Percentiles rank a stretch among this genome's conserved stretches.
These are phyloP conservation scores for Dinoponera quadriceps DNA, from an alignment of 1,140 invertebrate genomes.

Conservation along the genomic window DNA sequence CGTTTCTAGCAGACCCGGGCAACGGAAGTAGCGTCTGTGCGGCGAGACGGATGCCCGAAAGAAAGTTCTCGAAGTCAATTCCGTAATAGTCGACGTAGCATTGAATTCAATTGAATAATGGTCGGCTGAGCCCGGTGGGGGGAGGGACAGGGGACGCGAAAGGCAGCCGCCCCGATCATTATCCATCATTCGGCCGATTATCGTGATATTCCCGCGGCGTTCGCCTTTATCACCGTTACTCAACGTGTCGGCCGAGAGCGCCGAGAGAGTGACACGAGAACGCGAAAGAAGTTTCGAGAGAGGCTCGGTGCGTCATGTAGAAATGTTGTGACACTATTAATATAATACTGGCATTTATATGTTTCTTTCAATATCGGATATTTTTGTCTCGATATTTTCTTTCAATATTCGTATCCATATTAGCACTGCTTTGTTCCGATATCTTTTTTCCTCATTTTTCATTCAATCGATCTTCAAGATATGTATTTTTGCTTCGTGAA, in stretches of 20 bases:
- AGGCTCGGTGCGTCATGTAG: neutral
- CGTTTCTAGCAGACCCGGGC: conserved; percentile 52
- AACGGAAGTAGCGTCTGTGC: conserved; percentile 77
- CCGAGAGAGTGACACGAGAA: conserved; percentile 64
- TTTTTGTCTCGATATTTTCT: no score
- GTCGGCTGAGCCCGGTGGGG: conserved; percentile 53
- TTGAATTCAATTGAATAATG: conserved; percentile 86
- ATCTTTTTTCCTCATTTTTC: no score
- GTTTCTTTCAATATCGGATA: no score
- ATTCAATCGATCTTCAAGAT: no score
- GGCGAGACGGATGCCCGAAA: conserved; percentile 82
- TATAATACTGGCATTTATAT: no score
- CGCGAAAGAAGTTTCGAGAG: conserved; percentile 70
- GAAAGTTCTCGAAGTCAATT: conserved; percentile 86
- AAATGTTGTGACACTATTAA: no score
- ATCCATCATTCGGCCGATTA: conserved; percentile 80
- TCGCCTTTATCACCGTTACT: conserved; percentile 79
- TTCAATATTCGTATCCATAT: no score
- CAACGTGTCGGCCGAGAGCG: conserved; percentile 66
- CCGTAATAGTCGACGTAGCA: conserved; percentile 84
- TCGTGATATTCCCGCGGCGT: conserved; percentile 80
- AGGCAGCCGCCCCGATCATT: conserved; percentile 82
- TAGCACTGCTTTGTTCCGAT: no score
- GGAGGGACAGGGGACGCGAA: conserved; percentile 71
- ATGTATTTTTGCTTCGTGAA: no score